phyloP scores from a whole-genome alignment of 1,140 invertebrate species.

The Diorhabda sublineata region DNA sequence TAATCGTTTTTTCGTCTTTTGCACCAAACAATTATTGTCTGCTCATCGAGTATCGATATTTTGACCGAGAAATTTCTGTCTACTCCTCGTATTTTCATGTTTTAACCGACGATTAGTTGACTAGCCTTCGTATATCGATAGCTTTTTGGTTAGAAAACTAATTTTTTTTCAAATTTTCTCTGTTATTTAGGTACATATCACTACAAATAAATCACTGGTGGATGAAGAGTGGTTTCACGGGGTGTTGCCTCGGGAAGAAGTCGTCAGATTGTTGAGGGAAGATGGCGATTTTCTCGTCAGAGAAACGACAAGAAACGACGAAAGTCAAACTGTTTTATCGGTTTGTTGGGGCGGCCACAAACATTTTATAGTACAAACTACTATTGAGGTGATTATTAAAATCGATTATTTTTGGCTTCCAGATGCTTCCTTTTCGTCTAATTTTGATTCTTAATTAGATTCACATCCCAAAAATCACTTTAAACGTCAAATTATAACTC shows the following conservation, averaged over 20 bases:
- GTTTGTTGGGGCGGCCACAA: constrained; percentile 94
- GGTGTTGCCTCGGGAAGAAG: constrained; percentile 91
- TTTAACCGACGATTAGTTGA: too few species aligned
- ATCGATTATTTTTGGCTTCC: too few species aligned
- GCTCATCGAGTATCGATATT: too few species aligned
- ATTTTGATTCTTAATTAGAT: too few species aligned
- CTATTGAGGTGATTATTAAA: constrained; percentile 63
- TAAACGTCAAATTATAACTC: too few species aligned
- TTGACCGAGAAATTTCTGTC: too few species aligned
- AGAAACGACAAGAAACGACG: constrained; percentile 89
- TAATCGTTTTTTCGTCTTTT: too few species aligned
- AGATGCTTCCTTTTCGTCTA: too few species aligned
- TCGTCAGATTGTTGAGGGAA: constrained; percentile 78
- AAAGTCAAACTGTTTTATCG: constrained; percentile 89
- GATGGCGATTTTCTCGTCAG: constrained; percentile 94
- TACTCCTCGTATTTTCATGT: too few species aligned
- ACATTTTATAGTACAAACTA: constrained; percentile 96
- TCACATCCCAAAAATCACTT: too few species aligned
- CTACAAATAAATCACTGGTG: constrained; percentile 59
- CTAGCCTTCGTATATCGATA: too few species aligned
- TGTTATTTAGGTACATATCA: constrained; percentile 38
- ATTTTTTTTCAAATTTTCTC: constrained; percentile 10
- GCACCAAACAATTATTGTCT: too few species aligned
- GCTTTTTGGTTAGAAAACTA: neutral
- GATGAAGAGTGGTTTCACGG: constrained; percentile 98